Evolutionary conservation across 2,113 vertebrate genomes (phyloP).

Genomic region (Trichomycterus rosablanca): DNA sequence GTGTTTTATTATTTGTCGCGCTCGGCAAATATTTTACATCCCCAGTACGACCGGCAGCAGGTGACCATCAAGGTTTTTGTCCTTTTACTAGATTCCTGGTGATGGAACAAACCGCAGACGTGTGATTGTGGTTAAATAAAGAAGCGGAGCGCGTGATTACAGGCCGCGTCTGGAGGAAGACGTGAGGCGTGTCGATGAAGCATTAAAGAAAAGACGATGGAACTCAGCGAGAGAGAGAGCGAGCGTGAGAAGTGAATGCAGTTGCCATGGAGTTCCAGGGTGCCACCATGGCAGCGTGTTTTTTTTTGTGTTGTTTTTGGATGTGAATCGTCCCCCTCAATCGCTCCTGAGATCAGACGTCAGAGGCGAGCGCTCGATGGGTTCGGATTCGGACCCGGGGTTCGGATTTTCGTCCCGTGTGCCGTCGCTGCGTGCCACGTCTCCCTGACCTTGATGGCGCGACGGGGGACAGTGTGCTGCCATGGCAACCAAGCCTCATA

Average conservation of each 20-base stretch:
- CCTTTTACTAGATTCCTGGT: too few relatives aligned
- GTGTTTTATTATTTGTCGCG: too few relatives aligned
- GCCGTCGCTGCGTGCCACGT: constrained; percentile 51
- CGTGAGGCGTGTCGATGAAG: background rate
- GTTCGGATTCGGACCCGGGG: too few relatives aligned
- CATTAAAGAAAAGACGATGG: background rate
- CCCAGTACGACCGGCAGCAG: too few relatives aligned
- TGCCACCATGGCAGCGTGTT: constrained; percentile 22
- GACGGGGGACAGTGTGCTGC: constrained; percentile 62
- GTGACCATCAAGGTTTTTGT: too few relatives aligned
- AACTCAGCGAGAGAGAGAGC: background rate
- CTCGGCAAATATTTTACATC: too few relatives aligned
- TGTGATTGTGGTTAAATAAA: background rate
- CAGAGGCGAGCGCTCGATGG: background rate
- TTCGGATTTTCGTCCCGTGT: too few relatives aligned
- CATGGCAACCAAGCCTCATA: constrained; percentile 52
- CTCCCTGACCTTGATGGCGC: constrained; percentile 62
- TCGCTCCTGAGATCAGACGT: too few relatives aligned
- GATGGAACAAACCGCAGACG: too few relatives aligned
- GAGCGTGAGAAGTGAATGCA: constrained; percentile 2
- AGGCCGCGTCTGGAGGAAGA: background rate
- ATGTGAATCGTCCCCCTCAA: background rate
- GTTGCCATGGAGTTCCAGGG: constrained; percentile 40
- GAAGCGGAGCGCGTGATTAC: constrained; percentile 1
- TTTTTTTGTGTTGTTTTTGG: background rate